Conservation (phyloP, 2,113 vertebrate species). For the Esox niger region DNA sequence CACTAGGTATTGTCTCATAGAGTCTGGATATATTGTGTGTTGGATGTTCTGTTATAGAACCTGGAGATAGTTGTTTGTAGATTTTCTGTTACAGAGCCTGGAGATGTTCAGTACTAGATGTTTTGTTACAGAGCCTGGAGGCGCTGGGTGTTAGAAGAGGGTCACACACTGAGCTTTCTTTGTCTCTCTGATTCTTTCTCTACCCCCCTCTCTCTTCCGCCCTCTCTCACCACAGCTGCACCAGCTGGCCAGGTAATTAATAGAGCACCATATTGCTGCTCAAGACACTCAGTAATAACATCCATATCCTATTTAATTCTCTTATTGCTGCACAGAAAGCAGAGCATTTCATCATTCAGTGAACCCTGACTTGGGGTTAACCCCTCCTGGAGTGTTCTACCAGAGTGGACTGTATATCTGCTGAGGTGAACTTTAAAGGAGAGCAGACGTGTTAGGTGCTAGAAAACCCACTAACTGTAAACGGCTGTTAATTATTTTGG, state of each 20-base stretch:
- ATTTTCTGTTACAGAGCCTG: too few relatives aligned
- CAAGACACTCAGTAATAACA: slow-evolving; percentile 56
- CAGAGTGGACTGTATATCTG: slow-evolving; percentile 40
- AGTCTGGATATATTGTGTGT: too few relatives aligned
- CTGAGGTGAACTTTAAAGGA: slow-evolving; percentile 10
- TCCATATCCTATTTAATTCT: slow-evolving; percentile 41
- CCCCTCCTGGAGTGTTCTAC: slow-evolving; percentile 30
- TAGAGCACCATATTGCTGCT: slow-evolving; percentile 41
- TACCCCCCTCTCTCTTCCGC: too few relatives aligned
- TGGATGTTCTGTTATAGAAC: too few relatives aligned
- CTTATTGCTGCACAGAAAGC: slow-evolving; percentile 36
- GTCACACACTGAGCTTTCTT: slow-evolving; percentile 15
- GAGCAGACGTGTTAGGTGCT: too few relatives aligned
- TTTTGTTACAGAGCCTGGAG: too few relatives aligned
- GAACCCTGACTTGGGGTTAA: slow-evolving; percentile 36
- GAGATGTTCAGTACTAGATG: neutral
- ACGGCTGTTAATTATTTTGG: too few relatives aligned
- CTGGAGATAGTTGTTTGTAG: too few relatives aligned
- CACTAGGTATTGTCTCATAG: too few relatives aligned
- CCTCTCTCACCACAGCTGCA: slow-evolving; percentile 36
- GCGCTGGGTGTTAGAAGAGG: too few relatives aligned
- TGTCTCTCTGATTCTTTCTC: neutral
- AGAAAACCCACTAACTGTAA: too few relatives aligned
- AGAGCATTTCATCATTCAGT: slow-evolving; percentile 50
- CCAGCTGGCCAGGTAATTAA: slow-evolving; percentile 60